Evolutionary conservation across 1,140 invertebrate genomes (phyloP), one percentile per base, ranked within the genome.

Genomic region (Eufriesea mexicana): DNA sequence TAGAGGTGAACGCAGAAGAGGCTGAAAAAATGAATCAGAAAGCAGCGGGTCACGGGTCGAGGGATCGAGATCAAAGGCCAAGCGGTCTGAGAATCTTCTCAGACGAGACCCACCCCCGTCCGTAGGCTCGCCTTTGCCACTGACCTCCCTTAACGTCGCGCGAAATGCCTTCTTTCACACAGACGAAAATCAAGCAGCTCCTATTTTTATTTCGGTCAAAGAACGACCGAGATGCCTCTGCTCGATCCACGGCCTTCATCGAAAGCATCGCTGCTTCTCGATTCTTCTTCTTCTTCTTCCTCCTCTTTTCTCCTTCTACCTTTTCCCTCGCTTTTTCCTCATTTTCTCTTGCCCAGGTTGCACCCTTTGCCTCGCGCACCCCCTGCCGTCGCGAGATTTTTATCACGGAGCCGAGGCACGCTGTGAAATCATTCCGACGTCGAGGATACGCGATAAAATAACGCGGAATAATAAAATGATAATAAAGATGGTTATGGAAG

Each of bases 71-170:
- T 73, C 28, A 62, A 79, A 79, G 78, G 35, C 20, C 28, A 25
- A 28, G 45, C 35, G 47, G 68, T 28, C 28, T 45, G 70, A 45
- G 70, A 62, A 72, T 49, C 62, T 80, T 80, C 78, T 80, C n/a
- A 82, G 73, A 76, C 75, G 61, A 66, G 73, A 72, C 42, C 70
- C 42, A 64, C 45, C 70, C 78, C 57, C 57, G 51, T 80, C 45
- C 51, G 59, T 25, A 8, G n/a, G 55, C 82, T 77, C 77, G 77
- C 59, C 77, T 70, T 85, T 85, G 73, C 84, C 80, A 83, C 80
- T 85, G 84, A 85, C 84, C 80, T 84, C 80, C 72, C 80, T 85
- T 72, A 84, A 85, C 72, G 67, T 64, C 42, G 54, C 61, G 45
- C 49, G 51, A 73, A 71, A 80, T 79, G 68, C 45, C 74, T 79